Conservation (phyloP, 2,888 invertebrate genomes). For the Didymodactylos carnosus region DNA sequence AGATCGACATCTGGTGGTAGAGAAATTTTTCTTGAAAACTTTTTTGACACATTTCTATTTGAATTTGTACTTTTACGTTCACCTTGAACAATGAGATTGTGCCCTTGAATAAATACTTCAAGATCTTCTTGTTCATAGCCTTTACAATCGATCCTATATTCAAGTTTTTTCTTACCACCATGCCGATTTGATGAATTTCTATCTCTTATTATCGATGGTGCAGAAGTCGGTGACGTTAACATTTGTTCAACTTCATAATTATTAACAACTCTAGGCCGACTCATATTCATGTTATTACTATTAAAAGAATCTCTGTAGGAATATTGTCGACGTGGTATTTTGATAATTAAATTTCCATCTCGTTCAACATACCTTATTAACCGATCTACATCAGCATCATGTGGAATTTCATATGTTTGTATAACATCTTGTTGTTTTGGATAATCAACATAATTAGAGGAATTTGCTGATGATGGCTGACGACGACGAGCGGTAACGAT, state of each 20-base stretch:
- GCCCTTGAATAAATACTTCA: neutral
- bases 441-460: neutral
- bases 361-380: neutral
- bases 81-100: neutral
- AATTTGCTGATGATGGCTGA: neutral
- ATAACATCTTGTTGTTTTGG: neutral
- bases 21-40: neutral
- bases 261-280: neutral
- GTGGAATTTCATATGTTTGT: neutral
- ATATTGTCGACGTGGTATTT: neutral
- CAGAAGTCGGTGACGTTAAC: neutral
- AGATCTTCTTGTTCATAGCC: neutral
- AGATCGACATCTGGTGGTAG: neutral
- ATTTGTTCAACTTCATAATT: neutral
- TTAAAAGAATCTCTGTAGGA: neutral
- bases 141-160: neutral
- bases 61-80: neutral
- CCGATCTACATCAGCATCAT: neutral
- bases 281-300: neutral
- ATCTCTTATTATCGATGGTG: neutral
- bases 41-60: neutral
- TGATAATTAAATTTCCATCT: neutral
- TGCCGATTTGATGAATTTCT: neutral
- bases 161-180: neutral
- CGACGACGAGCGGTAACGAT: neutral